Conservation (phyloP, 1,140 invertebrate species). For the Lethrus apterus region DNA sequence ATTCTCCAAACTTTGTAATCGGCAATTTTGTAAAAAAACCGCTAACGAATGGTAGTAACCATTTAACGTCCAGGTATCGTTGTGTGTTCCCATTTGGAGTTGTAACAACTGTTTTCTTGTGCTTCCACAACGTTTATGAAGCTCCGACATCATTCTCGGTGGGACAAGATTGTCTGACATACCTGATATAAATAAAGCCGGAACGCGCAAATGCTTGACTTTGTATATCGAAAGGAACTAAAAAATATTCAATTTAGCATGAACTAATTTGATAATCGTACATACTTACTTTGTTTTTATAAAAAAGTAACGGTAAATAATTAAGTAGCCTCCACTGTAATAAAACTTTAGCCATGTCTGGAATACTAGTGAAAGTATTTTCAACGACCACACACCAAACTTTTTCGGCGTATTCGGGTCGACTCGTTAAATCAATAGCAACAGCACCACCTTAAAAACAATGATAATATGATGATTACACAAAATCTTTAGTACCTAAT, state of each 20-base stretch:
- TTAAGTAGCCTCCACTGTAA: slow-evolving; percentile 61
- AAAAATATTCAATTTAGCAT: slow-evolving; percentile 37
- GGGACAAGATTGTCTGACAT: slow-evolving; percentile 79
- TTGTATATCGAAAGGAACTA: slow-evolving; percentile 67
- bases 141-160: slow-evolving; percentile 72
- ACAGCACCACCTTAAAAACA: slow-evolving; percentile 38
- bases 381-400: slow-evolving; percentile 84
- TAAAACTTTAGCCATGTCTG: slow-evolving; percentile 78
- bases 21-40: slow-evolving; percentile 35
- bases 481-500: slow-evolving; percentile 52
- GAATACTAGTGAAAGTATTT: slow-evolving; percentile 93
- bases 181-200: slow-evolving; percentile 74
- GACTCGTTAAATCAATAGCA: slow-evolving; percentile 71
- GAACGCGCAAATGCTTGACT: slow-evolving; percentile 56
- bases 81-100: slow-evolving; percentile 72
- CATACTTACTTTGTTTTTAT: slow-evolving; percentile 71
- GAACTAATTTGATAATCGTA: slow-evolving; percentile 1
- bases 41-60: slow-evolving; percentile 38
- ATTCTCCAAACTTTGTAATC: slow-evolving; percentile 23
- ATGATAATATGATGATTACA: neutral
- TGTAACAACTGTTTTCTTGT: slow-evolving; percentile 62
- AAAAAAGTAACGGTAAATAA: slow-evolving; percentile 66
- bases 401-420: slow-evolving; percentile 61
- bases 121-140: slow-evolving; percentile 64
- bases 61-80: slow-evolving; percentile 72